phyloP scores from a whole-genome alignment of 2,113 vertebrate species.

The Pandion haliaetus region DNA sequence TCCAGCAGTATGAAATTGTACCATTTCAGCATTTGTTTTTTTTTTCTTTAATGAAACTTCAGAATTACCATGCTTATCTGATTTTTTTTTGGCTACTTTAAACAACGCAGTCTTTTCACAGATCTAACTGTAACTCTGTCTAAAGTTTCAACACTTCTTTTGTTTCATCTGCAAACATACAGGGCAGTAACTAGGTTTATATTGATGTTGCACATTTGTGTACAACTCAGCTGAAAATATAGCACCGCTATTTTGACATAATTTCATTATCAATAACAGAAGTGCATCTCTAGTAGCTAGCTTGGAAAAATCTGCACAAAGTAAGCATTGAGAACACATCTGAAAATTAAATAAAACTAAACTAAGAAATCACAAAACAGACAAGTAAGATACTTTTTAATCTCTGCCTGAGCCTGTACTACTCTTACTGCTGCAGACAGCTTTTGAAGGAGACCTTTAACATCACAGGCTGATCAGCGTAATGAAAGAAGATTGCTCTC shows the following conservation, averaged over 20 bases:
- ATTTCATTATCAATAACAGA: not conserved
- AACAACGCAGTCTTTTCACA: not conserved
- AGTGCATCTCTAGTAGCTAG: not conserved
- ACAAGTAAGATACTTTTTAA: not conserved
- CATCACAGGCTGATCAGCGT: not conserved
- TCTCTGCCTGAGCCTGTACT: not conserved
- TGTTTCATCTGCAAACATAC: not conserved
- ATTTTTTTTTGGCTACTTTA: not conserved
- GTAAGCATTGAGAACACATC: not conserved
- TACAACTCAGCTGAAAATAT: not conserved
- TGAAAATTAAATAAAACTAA: not conserved
- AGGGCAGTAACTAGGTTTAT: not conserved
- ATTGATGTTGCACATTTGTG: not conserved
- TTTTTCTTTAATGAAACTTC: not conserved
- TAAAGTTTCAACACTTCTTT: not conserved
- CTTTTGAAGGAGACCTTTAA: not conserved
- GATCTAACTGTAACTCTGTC: not conserved
- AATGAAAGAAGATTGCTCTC: conserved; percentile 22
- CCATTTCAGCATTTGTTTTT: not conserved
- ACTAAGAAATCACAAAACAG: not conserved
- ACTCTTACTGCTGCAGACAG: not conserved
- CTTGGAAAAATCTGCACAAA: not conserved
- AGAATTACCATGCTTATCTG: not conserved
- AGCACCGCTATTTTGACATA: not conserved
- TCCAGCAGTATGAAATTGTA: not conserved